Evolutionary conservation across 2,888 invertebrate genomes (phyloP), one percentile per base, ranked within the genome.

Genomic region (Schrankia costaestrigalis): DNA sequence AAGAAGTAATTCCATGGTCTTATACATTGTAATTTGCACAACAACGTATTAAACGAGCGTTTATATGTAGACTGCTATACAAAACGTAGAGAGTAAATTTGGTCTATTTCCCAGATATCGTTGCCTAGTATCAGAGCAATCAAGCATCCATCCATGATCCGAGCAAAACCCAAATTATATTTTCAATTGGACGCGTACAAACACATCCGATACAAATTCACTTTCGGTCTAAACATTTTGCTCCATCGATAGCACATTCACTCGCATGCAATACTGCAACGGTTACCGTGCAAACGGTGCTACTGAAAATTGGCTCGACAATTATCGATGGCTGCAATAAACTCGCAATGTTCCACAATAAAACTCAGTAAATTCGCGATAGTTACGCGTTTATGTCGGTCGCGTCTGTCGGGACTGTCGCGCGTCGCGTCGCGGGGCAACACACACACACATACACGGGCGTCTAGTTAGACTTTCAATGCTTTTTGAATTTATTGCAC

Each of bases 301-400:
- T 42, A 58, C 53, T 40, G 56, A 49, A 58, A 49, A 55, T 56
- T 56, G 59, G 41, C 41, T 45, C 26, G 32, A 34, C 38, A 55
- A n/a, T 47, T 58, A 53, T 53, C 56, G 56, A 60, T 60, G 56
- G 35, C 21, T 11, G 43, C 38, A 45, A 58, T 61, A 56, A 60
- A 61, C 41, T 48, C 43, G 41, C 44, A 44, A 51, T 46, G 41
- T 35, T 41, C 30, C 17, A 35, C 44, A 35, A 46, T 58, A 58
- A 53, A 56, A 45, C 35, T 45, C 17, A 21, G 26, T 35, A 37
- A 46, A 45, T 29, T 41, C 30, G 31, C 31, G 32, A 35, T 44
- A 41, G 46, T 32, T 37, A 39, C 45, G 35, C 38, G 31, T 30
- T 41, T 40, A 40, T 40, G 46, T 36, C 12, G 21, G 28, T 35